Base-by-base conservation (phyloP, 2,113 vertebrate species). In the Neogale vison region DNA sequence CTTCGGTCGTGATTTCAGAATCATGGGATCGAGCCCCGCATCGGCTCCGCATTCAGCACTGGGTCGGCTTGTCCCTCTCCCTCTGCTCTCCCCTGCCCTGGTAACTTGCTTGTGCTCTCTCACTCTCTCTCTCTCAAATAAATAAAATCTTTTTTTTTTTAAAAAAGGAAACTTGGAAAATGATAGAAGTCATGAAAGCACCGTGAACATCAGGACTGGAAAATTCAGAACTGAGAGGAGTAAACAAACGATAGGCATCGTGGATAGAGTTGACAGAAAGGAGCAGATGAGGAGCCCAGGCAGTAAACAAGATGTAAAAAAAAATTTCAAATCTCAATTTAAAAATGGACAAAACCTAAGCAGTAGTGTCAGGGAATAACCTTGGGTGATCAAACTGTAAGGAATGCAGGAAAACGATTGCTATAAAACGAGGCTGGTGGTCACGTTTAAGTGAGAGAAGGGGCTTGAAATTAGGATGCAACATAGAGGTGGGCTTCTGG, bases 401-500 rank as follows among this genome's bases (percentile, higher is more conserved):
- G 55, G 21, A 88, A 77, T 42, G 52, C 15, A 79, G 67, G 36
- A 24, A 95, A 93, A 47, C n/a, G 5, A 20, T 89, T 77, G 65
- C 39, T 77, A 2, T 69, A 90, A 89, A 92, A 79, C 86, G 15
- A 50, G 29, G 39, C 36, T 52, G 39, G 20, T 88, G 47, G 55
- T 84, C 71, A 26, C 4, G 69, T 96, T 94, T 61, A 34, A 86
- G 69, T 77, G 42, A 90, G 93, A 26, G 24, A 88, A 87, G 21
- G n/a, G 42, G 31, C 63, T 94, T 96, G 77, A 95, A 29, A 94
- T 81, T 84, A 55, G 85, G 23, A 90, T 94, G 85, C 59, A 55
- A 86, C 15, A 42, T 26, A 55, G 7, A 31, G 34, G 47, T 26
- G 29, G 47, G n/a, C 2, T 45, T 76, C 81, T 31, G 24, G 3